These are phyloP conservation scores for Homarus americanus DNA, from an alignment of 1,140 invertebrate genomes.

Conservation along the genomic window DNA sequence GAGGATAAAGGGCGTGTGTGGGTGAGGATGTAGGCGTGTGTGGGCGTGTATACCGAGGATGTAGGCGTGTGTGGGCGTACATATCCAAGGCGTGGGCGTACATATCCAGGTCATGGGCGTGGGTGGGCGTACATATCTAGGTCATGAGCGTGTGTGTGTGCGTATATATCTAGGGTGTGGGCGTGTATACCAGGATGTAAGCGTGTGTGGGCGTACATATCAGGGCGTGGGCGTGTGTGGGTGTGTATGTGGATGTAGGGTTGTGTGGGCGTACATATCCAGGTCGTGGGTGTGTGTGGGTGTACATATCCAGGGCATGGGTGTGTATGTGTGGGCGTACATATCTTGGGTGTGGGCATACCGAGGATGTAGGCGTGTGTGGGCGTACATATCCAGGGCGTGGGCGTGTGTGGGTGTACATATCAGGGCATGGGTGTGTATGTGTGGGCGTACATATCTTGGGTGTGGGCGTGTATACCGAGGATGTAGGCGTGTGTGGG, in stretches of 20 bases:
- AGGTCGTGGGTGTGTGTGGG: neutral
- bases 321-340: neutral
- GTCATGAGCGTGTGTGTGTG: neutral
- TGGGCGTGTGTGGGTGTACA: neutral
- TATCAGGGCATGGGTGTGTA: neutral
- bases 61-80: neutral
- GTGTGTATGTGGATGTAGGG: neutral
- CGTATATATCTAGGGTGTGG: no score
- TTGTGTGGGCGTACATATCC: neutral
- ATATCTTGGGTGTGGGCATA: neutral
- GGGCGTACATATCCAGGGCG: neutral
- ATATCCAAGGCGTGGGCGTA: neutral
- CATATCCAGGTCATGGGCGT: neutral
- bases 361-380: neutral
- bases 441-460: neutral
- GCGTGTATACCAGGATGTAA: neutral
- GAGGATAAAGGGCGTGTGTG: no score
- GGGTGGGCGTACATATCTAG: neutral
- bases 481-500: conserved; percentile 19
- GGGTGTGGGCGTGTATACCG: neutral
- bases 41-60: no score
- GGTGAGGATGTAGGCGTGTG: neutral
- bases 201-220: neutral
- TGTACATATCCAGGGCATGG: neutral
- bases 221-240: neutral